Evolutionary conservation across 2,888 invertebrate genomes (phyloP).

Genomic region (Diaperis boleti): DNA sequence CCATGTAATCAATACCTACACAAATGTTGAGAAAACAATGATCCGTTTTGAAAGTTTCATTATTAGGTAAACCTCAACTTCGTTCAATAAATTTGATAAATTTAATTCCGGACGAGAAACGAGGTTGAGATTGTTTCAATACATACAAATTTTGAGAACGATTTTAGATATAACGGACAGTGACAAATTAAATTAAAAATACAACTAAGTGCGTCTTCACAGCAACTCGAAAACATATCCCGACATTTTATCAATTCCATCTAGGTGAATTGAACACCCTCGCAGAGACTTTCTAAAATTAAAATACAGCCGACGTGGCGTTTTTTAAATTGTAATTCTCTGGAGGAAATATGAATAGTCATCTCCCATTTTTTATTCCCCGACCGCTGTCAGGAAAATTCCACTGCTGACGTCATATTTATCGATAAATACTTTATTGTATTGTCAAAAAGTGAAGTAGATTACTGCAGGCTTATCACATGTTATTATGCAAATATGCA

Average conservation of each 20-base stretch:
- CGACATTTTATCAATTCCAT: not conserved
- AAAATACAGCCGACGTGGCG: not conserved
- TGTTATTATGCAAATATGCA: slow-evolving; percentile 5
- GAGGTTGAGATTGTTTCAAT: not conserved
- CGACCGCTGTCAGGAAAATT: not conserved
- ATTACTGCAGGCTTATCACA: not conserved
- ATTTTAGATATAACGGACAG: not conserved
- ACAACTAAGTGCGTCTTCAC: not conserved
- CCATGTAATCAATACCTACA: too few species aligned
- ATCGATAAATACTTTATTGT: not conserved
- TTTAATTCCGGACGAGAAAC: not conserved
- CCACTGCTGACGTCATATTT: not conserved
- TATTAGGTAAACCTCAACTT: not conserved
- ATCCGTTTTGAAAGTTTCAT: not conserved
- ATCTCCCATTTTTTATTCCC: not conserved
- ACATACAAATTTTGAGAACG: not conserved
- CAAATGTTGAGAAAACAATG: too few species aligned
- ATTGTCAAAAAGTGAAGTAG: not conserved
- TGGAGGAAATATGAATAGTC: not conserved
- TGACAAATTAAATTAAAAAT: not conserved
- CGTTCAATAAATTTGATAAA: not conserved
- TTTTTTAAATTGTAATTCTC: not conserved
- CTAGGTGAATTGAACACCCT: not conserved
- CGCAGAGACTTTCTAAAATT: too few species aligned
- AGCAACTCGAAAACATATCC: not conserved